Base-by-base conservation (phyloP, 2,888 invertebrate species). In the Oeneis ivallda region DNA sequence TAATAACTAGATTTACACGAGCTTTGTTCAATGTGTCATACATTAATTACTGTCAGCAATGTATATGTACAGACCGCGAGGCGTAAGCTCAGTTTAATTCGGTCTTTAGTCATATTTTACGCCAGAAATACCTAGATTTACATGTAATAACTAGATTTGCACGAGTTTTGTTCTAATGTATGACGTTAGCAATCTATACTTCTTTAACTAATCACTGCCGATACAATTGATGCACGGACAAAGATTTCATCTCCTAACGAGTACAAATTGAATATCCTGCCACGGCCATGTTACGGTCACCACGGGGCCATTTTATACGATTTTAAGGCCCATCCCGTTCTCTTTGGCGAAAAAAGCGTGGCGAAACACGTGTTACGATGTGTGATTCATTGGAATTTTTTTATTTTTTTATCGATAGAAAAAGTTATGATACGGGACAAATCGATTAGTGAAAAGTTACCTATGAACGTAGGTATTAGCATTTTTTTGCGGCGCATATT, bases 261-360 rank as follows among this genome's bases (percentile, higher is more conserved):
- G 78, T 77, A 80, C 79, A 84, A 86, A 87, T 87, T 85, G 84
- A 86, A 87, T 79, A 79, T 84, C 80, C 81, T 81, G 80, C 81
- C 74, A 66, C 66, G 68, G 62, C 2, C 83, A 82, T 76, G 84
- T 82, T 83, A 84, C 75, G 54, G 54, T 37, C 58, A 64, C 64
- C 50, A 66, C 64, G 58, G 76, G 78, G 74, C 66, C 54, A 67
- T 69, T 69, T 63, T 62, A 77, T 76, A 74, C 78, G 77, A 77
- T 79, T 76, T 73, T 72, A 71, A 56, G 56, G 50, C 41, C 58
- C 62, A 58, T 67, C 56, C 67, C 64, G 13, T 54, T 72, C 73
- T 75, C 52, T 68, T 70, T 70, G 70, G 78, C 77, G 79, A 79
- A 83, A 86, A 84, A 84, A 86, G 83, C 85, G 85, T 85, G 70